These are phyloP conservation scores for Karalla daura DNA, from an alignment of 2,797 vertebrate genomes.

Conservation along the genomic window DNA sequence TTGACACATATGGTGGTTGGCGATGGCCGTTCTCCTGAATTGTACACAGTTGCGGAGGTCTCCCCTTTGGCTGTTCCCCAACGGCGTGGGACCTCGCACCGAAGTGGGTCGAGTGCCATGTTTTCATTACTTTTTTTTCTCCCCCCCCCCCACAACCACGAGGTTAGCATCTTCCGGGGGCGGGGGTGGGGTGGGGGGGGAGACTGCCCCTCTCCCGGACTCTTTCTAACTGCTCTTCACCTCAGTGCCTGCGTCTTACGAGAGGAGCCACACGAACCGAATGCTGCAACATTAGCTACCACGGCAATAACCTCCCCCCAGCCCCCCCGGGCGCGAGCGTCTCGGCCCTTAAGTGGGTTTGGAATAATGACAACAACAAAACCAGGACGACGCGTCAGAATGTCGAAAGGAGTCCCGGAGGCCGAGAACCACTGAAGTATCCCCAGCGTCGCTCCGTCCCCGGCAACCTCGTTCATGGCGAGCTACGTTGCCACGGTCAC, in stretches of 20 bases:
- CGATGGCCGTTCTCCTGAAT: slow-evolving; percentile 44
- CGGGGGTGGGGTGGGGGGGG: slow-evolving; percentile 78
- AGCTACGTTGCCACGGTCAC: slow-evolving; percentile 30
- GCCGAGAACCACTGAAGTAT: slow-evolving; percentile 43
- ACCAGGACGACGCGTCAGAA: too few species aligned
- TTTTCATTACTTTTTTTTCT: slow-evolving; percentile 8
- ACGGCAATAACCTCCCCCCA: slow-evolving; percentile 84
- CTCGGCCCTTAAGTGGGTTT: too few species aligned
- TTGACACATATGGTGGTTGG: slow-evolving; percentile 37
- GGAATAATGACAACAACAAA: too few species aligned
- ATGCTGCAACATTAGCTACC: slow-evolving; percentile 84
- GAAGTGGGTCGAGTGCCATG: slow-evolving; percentile 67
- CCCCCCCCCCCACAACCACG: too few species aligned
- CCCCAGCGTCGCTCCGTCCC: slow-evolving; percentile 44
- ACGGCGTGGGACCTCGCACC: slow-evolving; percentile 52
- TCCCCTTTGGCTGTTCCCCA: slow-evolving; percentile 57
- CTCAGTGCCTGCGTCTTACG: slow-evolving; percentile 93
- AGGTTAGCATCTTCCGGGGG: slow-evolving; percentile 36
- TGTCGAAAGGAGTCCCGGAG: too few species aligned
- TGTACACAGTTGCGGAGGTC: slow-evolving; percentile 68
- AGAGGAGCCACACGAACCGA: slow-evolving; percentile 79
- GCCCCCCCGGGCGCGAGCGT: too few species aligned
- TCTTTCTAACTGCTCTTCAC: slow-evolving; percentile 90
- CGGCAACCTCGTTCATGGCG: background rate
- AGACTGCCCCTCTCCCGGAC: slow-evolving; percentile 83